Percentiles rank a stretch among this genome's conserved stretches.
Evolutionary conservation across 2,797 vertebrate genomes (phyloP).

Genomic region (Malurus splendens): DNA sequence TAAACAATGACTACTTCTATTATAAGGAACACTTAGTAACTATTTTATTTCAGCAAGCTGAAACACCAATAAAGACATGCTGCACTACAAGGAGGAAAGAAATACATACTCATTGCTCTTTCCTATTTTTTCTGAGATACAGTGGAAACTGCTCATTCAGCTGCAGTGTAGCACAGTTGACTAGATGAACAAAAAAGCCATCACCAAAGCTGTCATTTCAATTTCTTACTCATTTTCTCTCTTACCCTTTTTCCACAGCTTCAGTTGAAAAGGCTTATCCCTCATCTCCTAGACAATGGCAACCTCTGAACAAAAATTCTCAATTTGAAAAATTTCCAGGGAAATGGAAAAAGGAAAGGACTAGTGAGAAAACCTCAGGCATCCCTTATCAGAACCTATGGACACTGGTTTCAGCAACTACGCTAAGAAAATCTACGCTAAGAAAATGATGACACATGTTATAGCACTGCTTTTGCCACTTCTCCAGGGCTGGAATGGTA

Average conservation of each 20-base stretch:
- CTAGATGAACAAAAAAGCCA: not conserved
- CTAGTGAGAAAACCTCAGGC: not conserved
- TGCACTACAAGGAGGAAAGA: not conserved
- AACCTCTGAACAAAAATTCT: not conserved
- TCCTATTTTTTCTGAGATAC: not conserved
- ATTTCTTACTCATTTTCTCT: not conserved
- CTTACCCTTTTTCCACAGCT: not conserved
- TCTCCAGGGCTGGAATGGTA: not conserved
- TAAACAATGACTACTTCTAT: not conserved
- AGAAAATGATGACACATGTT: not conserved
- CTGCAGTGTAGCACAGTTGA: not conserved
- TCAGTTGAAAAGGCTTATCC: not conserved
- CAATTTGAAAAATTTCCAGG: not conserved
- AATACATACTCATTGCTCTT: not conserved
- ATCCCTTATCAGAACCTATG: not conserved
- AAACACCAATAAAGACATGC: not conserved
- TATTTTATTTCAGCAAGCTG: not conserved
- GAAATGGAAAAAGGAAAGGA: not conserved
- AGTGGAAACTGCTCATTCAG: not conserved
- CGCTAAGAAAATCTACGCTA: not conserved
- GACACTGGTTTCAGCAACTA: not conserved
- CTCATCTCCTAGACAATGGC: not conserved
- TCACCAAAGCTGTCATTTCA: conserved; percentile 10
- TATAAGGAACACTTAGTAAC: not conserved
- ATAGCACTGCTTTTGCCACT: not conserved